Evolutionary conservation across 2,888 invertebrate genomes (phyloP).

Genomic region (Amblyteles armatorius): DNA sequence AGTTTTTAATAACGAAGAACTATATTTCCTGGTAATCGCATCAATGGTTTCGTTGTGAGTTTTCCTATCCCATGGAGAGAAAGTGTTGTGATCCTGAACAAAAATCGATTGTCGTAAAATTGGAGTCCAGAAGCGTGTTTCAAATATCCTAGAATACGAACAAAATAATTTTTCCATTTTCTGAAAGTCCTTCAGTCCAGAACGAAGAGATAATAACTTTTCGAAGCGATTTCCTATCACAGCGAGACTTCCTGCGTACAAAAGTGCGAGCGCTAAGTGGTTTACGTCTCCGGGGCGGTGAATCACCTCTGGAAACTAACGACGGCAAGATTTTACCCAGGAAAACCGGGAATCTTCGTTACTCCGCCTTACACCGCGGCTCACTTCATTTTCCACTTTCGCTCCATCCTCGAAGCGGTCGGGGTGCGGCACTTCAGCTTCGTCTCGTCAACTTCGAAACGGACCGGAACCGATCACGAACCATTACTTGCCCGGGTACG

Average conservation of each 20-base stretch:
- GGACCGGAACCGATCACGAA: conserved; percentile 49
- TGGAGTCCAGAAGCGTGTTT: not conserved
- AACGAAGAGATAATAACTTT: too few species aligned
- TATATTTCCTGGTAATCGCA: not conserved
- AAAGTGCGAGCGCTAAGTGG: not conserved
- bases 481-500: conserved; percentile 27
- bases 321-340: not conserved
- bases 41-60: not conserved
- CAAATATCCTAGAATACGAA: too few species aligned
- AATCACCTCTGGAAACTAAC: not conserved
- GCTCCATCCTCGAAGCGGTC: not conserved
- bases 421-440: conserved; percentile 22
- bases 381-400: conserved; percentile 1
- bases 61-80: not conserved
- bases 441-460: conserved; percentile 55
- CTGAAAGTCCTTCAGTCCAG: too few species aligned
- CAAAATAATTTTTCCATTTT: too few species aligned
- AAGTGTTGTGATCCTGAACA: not conserved
- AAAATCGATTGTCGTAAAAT: not conserved
- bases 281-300: not conserved
- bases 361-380: not conserved
- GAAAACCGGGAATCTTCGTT: not conserved
- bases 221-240: too few species aligned
- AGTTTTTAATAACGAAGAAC: not conserved
- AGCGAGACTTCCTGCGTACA: too few species aligned